Evolutionary conservation across 2,797 vertebrate species (phyloP), one percentile per base, ranked within the genome.

Genomic region (Agapornis canus): DNA sequence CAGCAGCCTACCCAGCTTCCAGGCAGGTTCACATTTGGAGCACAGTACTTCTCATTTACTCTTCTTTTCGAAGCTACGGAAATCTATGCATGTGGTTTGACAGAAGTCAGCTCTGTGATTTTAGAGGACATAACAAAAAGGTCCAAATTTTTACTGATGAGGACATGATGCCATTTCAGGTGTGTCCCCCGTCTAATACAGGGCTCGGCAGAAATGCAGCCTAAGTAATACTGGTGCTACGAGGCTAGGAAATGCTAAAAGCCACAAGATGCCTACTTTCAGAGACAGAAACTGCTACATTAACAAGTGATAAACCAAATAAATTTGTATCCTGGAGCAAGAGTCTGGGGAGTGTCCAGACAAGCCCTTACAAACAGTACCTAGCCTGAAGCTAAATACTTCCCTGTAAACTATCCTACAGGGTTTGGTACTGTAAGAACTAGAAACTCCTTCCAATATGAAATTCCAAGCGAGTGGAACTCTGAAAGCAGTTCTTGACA

Each of bases 311-410:
- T 91, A 91, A 81, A 92, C 68, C 79, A 91, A 88, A 85, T 78
- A 87, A 87, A 91, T 86, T 21, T 52, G 85, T 86, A 82, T 73
- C 89, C 92, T 92, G 89, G 23, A 95, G 94, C 94, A 64, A 82
- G 79, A 95, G 79, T 56, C 66, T 90, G 70, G 89, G 94, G 94
- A 96, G 92, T 73, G 92, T 90, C 87, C 94, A 94, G 87, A 79
- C 95, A 94, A 96, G 91, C 59, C 91, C 83, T 94, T 88, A 92
- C 91, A 94, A 95, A 88, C 65, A 92, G 83, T 86, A 94, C 83
- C 82, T 65, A 93, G 77, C 91, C 94, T 81, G 47, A 70, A 94
- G 85, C 82, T 65, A 92, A 94, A 95, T 40, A 94, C 69, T 54
- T 92, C 76, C 76, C 76, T 82, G 79, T 79, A 91, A 86, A 94